Conservation (phyloP, 2,797 vertebrate genomes). For the Brotula barbata region DNA sequence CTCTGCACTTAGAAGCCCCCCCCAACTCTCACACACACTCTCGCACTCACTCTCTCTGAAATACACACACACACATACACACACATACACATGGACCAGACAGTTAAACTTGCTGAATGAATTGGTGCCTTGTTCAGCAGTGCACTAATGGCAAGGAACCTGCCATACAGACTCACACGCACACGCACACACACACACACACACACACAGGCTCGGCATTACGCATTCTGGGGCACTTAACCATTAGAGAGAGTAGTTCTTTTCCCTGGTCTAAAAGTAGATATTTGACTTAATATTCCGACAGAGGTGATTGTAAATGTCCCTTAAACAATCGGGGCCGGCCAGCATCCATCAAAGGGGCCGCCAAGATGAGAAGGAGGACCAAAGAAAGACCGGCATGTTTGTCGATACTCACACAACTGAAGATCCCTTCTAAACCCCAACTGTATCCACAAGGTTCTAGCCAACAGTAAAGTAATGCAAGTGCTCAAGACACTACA, state of each 20-base stretch:
- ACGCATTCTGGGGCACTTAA: slow-evolving; percentile 67
- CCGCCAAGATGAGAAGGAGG: too few relatives aligned
- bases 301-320: slow-evolving; percentile 43
- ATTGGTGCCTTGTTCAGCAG: slow-evolving; percentile 76
- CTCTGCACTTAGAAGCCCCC: slow-evolving; percentile 66
- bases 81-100: slow-evolving; percentile 44
- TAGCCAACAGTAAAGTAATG: too few relatives aligned
- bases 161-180: slow-evolving; percentile 68
- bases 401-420: too few relatives aligned
- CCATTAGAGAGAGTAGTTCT: slow-evolving; percentile 66
- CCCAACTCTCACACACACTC: slow-evolving; percentile 25
- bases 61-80: slow-evolving; percentile 30
- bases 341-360: too few relatives aligned
- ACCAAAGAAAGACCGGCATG: too few relatives aligned
- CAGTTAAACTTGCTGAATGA: slow-evolving; percentile 76
- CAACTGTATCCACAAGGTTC: too few relatives aligned
- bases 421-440: too few relatives aligned
- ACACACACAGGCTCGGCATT: slow-evolving; percentile 35
- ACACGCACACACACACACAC: slow-evolving; percentile 22
- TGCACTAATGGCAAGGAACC: slow-evolving; percentile 72
- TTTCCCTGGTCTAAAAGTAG: slow-evolving; percentile 62
- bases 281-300: slow-evolving; percentile 60
- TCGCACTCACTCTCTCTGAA: slow-evolving; percentile 26
- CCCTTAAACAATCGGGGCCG: slow-evolving; percentile 41
- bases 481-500: too few relatives aligned